These are phyloP conservation scores for Leptothorax acervorum DNA, from an alignment of 2,888 invertebrate genomes.

Conservation along the genomic window DNA sequence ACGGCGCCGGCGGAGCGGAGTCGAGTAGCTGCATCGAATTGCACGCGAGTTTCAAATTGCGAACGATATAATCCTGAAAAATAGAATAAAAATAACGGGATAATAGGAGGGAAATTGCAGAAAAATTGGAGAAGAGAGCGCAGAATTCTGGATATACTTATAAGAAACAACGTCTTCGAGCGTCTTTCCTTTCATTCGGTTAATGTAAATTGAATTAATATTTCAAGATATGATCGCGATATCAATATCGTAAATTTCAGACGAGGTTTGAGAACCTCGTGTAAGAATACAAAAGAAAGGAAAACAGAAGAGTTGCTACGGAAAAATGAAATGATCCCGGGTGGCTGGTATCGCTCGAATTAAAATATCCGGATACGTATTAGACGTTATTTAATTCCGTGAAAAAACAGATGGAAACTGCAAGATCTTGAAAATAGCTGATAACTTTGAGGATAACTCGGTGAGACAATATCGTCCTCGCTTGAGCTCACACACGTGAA, in stretches of 20 bases:
- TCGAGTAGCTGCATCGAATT: constrained; percentile 34
- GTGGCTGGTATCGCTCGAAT: neutral
- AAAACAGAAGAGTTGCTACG: neutral
- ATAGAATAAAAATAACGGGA: neutral
- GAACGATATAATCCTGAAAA: neutral
- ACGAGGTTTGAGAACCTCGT: neutral
- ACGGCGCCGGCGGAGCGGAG: neutral
- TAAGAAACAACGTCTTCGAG: neutral
- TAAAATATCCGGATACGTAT: neutral
- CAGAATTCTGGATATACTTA: neutral
- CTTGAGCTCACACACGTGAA: neutral
- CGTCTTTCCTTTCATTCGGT: neutral
- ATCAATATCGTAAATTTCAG: neutral
- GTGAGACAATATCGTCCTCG: neutral
- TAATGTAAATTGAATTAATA: neutral
- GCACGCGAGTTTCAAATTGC: constrained; percentile 20
- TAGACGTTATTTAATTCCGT: constrained; percentile 1
- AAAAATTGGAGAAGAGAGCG: neutral
- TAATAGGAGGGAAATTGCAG: neutral
- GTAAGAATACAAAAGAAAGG: too few species aligned
- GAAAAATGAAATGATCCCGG: neutral
- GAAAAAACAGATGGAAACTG: neutral
- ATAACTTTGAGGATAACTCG: neutral
- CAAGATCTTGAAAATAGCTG: neutral
- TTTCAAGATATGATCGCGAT: neutral